Evolutionary conservation across 2,113 vertebrate species (phyloP).

Genomic region (Meleagris gallopavo): DNA sequence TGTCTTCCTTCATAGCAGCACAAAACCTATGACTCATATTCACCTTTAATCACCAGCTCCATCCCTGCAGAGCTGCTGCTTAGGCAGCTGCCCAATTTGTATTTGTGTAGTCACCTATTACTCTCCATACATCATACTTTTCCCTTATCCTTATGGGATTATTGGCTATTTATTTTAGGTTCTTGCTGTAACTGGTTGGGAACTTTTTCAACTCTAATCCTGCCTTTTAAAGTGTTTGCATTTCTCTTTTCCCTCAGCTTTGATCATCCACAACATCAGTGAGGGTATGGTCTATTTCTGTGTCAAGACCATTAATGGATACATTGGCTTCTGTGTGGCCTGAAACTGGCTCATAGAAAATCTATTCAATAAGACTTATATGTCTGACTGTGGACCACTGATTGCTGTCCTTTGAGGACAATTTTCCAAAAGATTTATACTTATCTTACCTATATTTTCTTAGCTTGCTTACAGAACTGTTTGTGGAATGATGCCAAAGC

Average conservation of each 20-base stretch:
- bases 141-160: neutral
- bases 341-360: neutral
- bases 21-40: neutral
- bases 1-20: neutral
- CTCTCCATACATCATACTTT: neutral
- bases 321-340: neutral
- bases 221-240: neutral
- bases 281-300: neutral
- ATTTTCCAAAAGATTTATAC: neutral
- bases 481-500: neutral
- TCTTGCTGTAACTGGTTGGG: neutral
- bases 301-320: neutral
- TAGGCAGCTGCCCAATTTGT: neutral
- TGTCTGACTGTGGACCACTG: neutral
- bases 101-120: neutral
- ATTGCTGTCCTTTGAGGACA: neutral
- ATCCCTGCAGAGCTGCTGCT: neutral
- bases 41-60: neutral
- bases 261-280: neutral
- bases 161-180: neutral
- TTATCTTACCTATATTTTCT: neutral
- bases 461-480: neutral
- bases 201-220: neutral
- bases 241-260: neutral
- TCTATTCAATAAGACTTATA: neutral